These are phyloP conservation scores for Lepidotrigona ventralis DNA, from an alignment of 1,140 invertebrate genomes.

Conservation along the genomic window DNA sequence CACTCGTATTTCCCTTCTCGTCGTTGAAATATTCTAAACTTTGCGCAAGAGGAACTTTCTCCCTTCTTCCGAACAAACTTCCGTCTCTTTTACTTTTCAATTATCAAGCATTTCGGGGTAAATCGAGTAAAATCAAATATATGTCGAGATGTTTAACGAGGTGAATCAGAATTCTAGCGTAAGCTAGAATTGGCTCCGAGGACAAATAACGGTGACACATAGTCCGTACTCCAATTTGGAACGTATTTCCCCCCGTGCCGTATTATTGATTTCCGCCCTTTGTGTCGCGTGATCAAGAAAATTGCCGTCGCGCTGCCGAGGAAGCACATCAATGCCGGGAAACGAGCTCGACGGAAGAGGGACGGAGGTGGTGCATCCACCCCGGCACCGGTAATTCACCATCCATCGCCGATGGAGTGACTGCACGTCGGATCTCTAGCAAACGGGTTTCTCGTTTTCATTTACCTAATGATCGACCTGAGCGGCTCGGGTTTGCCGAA, in stretches of 20 bases:
- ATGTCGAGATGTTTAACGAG: background rate
- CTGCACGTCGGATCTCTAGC: slow-evolving; percentile 16
- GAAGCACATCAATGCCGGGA: slow-evolving; percentile 58
- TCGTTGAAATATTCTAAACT: background rate
- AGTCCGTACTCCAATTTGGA: slow-evolving; percentile 26
- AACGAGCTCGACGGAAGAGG: slow-evolving; percentile 13
- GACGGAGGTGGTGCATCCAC: slow-evolving; percentile 46
- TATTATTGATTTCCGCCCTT: slow-evolving; percentile 68
- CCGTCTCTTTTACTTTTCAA: too few relatives aligned
- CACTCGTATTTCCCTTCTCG: background rate
- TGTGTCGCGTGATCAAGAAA: slow-evolving; percentile 71
- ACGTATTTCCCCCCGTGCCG: slow-evolving; percentile 29
- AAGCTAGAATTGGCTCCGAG: background rate
- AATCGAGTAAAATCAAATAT: too few relatives aligned
- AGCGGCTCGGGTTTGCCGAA: background rate
- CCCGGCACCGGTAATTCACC: slow-evolving; percentile 55
- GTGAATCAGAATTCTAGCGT: background rate
- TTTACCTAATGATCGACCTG: slow-evolving; percentile 35
- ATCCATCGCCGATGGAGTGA: slow-evolving; percentile 47
- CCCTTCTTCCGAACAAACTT: too few relatives aligned
- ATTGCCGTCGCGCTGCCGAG: slow-evolving; percentile 59
- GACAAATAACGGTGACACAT: background rate
- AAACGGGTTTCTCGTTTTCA: slow-evolving; percentile 31
- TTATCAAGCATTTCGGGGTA: too few relatives aligned
- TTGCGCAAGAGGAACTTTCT: background rate